Percentiles rank a stretch among this genome's conserved stretches.
These are phyloP conservation scores for Pygoscelis adeliae DNA, from an alignment of 2,113 vertebrate genomes.

Conservation along the genomic window DNA sequence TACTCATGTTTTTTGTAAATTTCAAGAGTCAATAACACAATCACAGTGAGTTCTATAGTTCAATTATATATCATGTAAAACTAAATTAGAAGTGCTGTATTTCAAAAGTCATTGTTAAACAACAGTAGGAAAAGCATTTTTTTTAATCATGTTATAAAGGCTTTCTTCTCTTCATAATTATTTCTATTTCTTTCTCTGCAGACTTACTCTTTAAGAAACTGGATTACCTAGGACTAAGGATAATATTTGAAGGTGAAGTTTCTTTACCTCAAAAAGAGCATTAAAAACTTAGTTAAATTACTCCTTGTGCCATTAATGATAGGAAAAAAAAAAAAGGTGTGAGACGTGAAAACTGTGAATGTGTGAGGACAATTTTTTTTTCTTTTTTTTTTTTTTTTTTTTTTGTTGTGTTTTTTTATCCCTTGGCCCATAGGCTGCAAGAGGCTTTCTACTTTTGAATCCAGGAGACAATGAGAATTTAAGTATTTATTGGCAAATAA, in stretches of 20 bases:
- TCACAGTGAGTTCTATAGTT: not conserved
- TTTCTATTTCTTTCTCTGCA: not conserved
- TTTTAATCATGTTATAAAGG: not conserved
- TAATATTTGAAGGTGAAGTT: not conserved
- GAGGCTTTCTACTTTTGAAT: not conserved
- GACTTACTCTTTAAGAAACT: not conserved
- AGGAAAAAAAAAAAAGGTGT: not conserved
- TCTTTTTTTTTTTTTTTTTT: not conserved
- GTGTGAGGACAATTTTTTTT: not conserved
- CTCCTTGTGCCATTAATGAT: not conserved
- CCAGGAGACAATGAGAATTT: not conserved
- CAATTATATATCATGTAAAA: not conserved
- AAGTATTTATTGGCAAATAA: not conserved
- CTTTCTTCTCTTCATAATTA: not conserved
- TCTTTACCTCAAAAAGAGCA: not conserved
- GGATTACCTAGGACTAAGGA: not conserved
- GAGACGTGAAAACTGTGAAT: not conserved
- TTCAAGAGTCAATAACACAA: not conserved
- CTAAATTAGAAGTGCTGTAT: not conserved
- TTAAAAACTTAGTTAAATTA: not conserved
- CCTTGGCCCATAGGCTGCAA: not conserved
- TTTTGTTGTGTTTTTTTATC: not conserved
- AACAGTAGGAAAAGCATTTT: not conserved
- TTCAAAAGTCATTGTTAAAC: not conserved
- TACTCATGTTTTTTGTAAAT: not conserved